Evolutionary conservation across 1,140 invertebrate genomes (phyloP), one percentile per base, ranked within the genome.

Genomic region (Ostrea edulis): DNA sequence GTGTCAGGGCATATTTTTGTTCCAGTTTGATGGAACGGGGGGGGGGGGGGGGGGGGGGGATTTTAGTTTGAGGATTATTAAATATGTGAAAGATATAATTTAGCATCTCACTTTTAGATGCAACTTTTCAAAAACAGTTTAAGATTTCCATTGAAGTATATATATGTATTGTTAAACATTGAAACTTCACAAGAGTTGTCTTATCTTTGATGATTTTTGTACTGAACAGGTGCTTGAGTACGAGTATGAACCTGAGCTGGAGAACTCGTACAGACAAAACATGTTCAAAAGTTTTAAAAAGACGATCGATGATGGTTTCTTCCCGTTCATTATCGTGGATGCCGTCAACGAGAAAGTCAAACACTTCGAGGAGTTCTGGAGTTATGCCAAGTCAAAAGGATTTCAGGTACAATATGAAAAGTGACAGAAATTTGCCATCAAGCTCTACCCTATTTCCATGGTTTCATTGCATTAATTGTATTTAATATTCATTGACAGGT

Each of bases 241-340:
- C 94, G 98, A 99, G 93, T 99, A 97, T 95, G 98, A 99, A 91
- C 96, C 97, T 86, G 96, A 96, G 52, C 96, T 97, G 96, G 98
- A 99, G 94, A 96, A 97, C 81, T 96, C 96, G 44, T 99, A 99
- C 92, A 94, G 97, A 89, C 96, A 96, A 53, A 98, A 97, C 82
- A 95, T 99, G 54, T 95, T 97, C 53, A 98, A 98, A 95, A 97
- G 98, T 22, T 98, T 98, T 92, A 98, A 98, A 92, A 98, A 98
- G 95, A 98, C 97, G 35, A 96, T 99, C 9, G 97, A 97, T 58
- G 98, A 98, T 95, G 97, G 98, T 51, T 98, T 97, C 93, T 99
- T 99, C 93, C 96, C 97, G 84, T 99, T 99, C 94, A 97, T 99
- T 87, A 98, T 99, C 94, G 96, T 98, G 29, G 98, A 99, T 95